A percentile compares a stretch with the other conserved stretches of the same genome.
Evolutionary conservation across 1,140 invertebrate species (phyloP).

Genomic region (Hestina assimilis): DNA sequence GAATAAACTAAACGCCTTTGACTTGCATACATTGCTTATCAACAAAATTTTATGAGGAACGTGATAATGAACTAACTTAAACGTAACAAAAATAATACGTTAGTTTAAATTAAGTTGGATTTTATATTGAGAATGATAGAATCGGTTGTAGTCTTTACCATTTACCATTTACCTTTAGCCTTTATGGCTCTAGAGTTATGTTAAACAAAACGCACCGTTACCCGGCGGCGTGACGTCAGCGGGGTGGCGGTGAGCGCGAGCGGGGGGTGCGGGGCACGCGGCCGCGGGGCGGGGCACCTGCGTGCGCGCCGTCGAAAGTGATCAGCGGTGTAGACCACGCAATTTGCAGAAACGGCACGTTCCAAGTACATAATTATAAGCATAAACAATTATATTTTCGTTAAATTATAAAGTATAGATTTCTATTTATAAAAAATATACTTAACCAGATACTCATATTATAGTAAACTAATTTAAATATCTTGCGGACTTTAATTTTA

Average conservation of each 20-base stretch:
- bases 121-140: neutral
- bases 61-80: too few species aligned
- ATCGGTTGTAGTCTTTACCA: constrained; percentile 4
- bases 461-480: too few species aligned
- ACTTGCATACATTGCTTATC: too few species aligned
- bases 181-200: constrained; percentile 34
- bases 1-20: too few species aligned
- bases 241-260: constrained; percentile 13
- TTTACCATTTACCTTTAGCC: too few species aligned
- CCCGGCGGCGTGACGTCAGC: constrained; percentile 13
- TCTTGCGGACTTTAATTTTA: too few species aligned
- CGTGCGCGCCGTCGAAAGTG: constrained; percentile 52
- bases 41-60: too few species aligned
- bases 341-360: constrained; percentile 38
- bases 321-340: constrained; percentile 43
- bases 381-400: neutral
- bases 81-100: neutral
- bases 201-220: constrained; percentile 64
- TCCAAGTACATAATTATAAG: neutral
- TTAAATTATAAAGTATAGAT: neutral
- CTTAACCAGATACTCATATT: too few species aligned
- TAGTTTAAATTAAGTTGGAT: neutral
- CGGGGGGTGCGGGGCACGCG: constrained; percentile 12
- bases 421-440: too few species aligned
- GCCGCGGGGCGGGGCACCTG: constrained; percentile 37